A percentile compares a stretch with the other conserved stretches of the same genome.
Evolutionary conservation across 2,888 invertebrate species (phyloP).

Genomic region (Oligia latruncula): DNA sequence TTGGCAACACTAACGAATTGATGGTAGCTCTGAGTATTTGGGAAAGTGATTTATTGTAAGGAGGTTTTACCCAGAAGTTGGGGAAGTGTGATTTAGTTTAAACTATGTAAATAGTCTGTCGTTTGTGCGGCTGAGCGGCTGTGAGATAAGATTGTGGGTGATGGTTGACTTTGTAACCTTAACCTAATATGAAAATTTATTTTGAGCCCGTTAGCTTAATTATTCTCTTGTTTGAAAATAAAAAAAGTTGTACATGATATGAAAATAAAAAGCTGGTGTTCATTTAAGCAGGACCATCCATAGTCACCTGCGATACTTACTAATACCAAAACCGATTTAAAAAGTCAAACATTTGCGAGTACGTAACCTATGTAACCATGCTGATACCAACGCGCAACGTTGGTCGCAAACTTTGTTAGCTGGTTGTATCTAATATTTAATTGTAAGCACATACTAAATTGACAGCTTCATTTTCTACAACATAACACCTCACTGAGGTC

Average conservation of each 20-base stretch:
- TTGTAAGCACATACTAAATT: neutral
- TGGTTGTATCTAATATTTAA: too few species aligned
- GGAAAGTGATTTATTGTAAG: conserved; percentile 42
- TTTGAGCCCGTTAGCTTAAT: too few species aligned
- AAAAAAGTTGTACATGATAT: too few species aligned
- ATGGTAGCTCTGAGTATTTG: conserved; percentile 26
- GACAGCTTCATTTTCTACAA: neutral
- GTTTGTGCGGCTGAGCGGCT: neutral
- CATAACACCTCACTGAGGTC: neutral
- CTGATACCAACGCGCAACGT: neutral
- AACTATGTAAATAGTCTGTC: conserved; percentile 28
- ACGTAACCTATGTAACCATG: neutral
- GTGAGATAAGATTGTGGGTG: neutral
- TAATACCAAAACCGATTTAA: neutral
- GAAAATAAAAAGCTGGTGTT: neutral
- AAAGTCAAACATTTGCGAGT: neutral
- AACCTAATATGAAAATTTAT: too few species aligned
- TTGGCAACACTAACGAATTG: conserved; percentile 53
- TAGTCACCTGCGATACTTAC: too few species aligned
- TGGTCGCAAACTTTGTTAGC: neutral
- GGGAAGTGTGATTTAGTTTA: conserved; percentile 20
- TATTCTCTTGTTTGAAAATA: too few species aligned
- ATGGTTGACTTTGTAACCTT: neutral
- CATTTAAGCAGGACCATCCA: neutral
- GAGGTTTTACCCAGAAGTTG: conserved; percentile 24